Evolutionary conservation across 2,888 invertebrate genomes (phyloP), one percentile per base, ranked within the genome.

Genomic region (Pantelozetes paolii): DNA sequence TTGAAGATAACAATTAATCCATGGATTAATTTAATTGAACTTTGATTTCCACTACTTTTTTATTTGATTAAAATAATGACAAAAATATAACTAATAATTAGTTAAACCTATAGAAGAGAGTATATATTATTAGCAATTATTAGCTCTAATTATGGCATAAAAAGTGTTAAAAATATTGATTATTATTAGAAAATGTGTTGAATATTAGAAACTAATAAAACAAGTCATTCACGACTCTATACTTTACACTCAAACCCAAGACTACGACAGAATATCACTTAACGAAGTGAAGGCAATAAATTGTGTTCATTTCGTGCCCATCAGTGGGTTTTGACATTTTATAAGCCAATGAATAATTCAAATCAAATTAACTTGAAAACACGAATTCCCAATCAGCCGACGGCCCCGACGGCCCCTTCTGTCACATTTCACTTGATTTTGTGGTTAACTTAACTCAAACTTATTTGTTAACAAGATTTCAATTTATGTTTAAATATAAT

Each of bases 381-480:
- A 64, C 64, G 64, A 64, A 36, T 64, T 64, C n/a, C 6, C 11
- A 36, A 64, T 64, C n/a, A 36, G 30, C 64, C 64, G 40, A 2
- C 8, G 59, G 64, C 36, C 64, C 64, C 64, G 40, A 2, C 8
- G 59, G 64, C 36, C 64, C 18, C 20, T 32, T 32, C 40, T 64
- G 64, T 64, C 64, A 64, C 64, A 59, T 54, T 57, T 28, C 59
- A 59, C 64, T 64, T 40, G 8, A 18, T 64, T 64, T 64, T 36
- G 64, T 36, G 32, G 32, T 64, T 64, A 20, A 64, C 18, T 64
- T 20, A 64, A 11, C 20, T 18, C 15, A 9, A 18, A 36, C 11
- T 30, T 64, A 40, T 64, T 64, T 64, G 64, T 64, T 64, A 64
- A 64, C 64, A 64, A 64, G n/a, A 36, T 64, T 36, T 64, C 20